These are phyloP conservation scores for Oceanodroma leucorhoa DNA, from an alignment of 2,797 vertebrate species.

Conservation along the genomic window DNA sequence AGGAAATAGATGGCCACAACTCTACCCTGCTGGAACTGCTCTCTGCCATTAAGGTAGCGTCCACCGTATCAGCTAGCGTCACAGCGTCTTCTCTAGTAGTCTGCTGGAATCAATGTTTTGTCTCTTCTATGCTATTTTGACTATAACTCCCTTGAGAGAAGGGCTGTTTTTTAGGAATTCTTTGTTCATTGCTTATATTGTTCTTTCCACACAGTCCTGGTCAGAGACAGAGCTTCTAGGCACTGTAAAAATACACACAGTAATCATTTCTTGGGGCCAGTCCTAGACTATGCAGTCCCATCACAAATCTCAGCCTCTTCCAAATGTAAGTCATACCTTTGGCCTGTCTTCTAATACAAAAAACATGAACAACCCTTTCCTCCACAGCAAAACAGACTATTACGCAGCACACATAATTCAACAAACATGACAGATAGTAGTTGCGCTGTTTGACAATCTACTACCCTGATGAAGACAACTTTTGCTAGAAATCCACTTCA, in stretches of 20 bases:
- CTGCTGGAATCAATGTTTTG: neutral
- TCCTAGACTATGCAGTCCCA: neutral
- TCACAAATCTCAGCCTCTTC: slow-evolving; percentile 28
- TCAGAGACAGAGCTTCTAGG: slow-evolving; percentile 4
- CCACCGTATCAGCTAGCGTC: neutral
- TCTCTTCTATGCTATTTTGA: neutral
- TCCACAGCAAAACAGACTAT: neutral
- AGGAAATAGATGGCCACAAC: fast-evolving
- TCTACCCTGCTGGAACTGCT: neutral
- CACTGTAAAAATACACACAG: slow-evolving; percentile 18
- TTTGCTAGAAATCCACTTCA: neutral
- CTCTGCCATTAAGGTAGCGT: neutral
- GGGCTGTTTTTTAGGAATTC: neutral
- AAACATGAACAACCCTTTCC: neutral
- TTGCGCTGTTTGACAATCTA: neutral
- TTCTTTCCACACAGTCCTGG: slow-evolving; percentile 1
- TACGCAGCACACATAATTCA: neutral
- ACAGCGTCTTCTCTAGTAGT: neutral
- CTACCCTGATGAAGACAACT: neutral
- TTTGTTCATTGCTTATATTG: neutral
- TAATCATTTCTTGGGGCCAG: neutral
- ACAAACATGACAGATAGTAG: neutral
- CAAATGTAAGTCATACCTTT: slow-evolving; percentile 33
- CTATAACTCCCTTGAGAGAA: neutral
- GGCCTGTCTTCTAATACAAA: slow-evolving; percentile 22